These are phyloP conservation scores for Fragum whitleyi DNA, from an alignment of 2,888 invertebrate genomes.

Conservation along the genomic window DNA sequence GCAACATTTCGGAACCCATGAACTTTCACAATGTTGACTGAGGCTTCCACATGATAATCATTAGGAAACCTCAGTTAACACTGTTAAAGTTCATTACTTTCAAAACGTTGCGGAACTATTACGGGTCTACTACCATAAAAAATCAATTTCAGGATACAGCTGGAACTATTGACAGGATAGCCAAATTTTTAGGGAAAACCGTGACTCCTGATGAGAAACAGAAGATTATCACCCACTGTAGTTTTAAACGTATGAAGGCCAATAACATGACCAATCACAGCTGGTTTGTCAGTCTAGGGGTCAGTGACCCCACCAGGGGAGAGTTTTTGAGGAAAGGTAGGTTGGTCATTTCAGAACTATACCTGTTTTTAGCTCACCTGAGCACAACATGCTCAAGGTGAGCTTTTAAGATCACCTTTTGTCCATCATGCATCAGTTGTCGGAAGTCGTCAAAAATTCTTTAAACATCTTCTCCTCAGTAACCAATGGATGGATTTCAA, in stretches of 20 bases:
- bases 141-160: constrained; percentile 91
- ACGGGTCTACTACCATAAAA: too few relatives aligned
- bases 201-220: constrained; percentile 88
- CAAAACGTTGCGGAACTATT: too few relatives aligned
- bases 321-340: constrained; percentile 86
- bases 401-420: background rate
- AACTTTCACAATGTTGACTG: too few relatives aligned
- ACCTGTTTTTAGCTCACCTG: too few relatives aligned
- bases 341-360: background rate
- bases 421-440: background rate
- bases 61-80: too few relatives aligned
- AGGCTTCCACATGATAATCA: too few relatives aligned
- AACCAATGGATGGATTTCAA: too few relatives aligned
- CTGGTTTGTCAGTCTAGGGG: constrained; percentile 85
- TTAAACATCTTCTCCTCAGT: too few relatives aligned
- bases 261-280: constrained; percentile 91
- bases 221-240: constrained; percentile 89
- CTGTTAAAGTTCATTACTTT: too few relatives aligned
- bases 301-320: constrained; percentile 80
- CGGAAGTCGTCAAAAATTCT: too few relatives aligned
- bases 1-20: too few relatives aligned
- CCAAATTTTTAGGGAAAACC: constrained; percentile 86
- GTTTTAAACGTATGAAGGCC: constrained; percentile 92
- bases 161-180: constrained; percentile 87
- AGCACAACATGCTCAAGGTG: too few relatives aligned